Percentiles rank a stretch among this genome's conserved stretches.
phyloP scores from a whole-genome alignment of 2,888 invertebrate genomes.

The Xanthorhoe spadicearia region DNA sequence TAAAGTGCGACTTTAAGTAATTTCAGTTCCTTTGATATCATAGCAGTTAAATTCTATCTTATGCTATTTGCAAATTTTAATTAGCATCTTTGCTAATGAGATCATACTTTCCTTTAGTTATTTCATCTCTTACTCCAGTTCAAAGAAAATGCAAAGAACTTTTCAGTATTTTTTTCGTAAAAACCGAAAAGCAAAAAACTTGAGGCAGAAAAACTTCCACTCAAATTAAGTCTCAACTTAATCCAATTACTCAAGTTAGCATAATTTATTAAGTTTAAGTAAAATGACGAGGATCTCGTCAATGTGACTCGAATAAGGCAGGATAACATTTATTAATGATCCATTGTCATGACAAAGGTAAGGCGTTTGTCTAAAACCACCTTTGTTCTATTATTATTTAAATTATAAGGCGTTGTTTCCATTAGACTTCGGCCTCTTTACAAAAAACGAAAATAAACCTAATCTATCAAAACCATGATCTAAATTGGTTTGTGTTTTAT shows the following conservation, averaged over 20 bases:
- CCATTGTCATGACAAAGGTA: conserved; percentile 16
- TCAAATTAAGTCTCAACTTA: conserved; percentile 3
- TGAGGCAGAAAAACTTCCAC: not conserved
- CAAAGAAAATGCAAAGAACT: not conserved
- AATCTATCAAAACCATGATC: too few species aligned
- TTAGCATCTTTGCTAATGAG: too few species aligned
- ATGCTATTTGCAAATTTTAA: too few species aligned
- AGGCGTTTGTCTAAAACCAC: not conserved
- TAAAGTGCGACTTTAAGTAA: too few species aligned
- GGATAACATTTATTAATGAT: conserved; percentile 27
- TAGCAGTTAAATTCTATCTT: too few species aligned
- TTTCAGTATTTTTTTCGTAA: not conserved
- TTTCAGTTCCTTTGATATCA: too few species aligned
- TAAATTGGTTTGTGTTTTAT: too few species aligned
- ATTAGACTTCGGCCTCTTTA: too few species aligned
- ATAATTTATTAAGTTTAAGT: conserved; percentile 11
- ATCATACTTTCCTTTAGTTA: too few species aligned
- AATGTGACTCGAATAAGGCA: conserved; percentile 16
- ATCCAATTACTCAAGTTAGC: conserved; percentile 6
- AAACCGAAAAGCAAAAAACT: not conserved
- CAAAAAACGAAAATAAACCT: too few species aligned
- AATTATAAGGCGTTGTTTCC: too few species aligned
- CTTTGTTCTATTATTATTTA: not conserved
- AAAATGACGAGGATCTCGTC: conserved; percentile 21
- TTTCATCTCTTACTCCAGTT: not conserved